These are phyloP conservation scores for Crax fasciolata DNA, from an alignment of 2,797 vertebrate species.

Conservation along the genomic window DNA sequence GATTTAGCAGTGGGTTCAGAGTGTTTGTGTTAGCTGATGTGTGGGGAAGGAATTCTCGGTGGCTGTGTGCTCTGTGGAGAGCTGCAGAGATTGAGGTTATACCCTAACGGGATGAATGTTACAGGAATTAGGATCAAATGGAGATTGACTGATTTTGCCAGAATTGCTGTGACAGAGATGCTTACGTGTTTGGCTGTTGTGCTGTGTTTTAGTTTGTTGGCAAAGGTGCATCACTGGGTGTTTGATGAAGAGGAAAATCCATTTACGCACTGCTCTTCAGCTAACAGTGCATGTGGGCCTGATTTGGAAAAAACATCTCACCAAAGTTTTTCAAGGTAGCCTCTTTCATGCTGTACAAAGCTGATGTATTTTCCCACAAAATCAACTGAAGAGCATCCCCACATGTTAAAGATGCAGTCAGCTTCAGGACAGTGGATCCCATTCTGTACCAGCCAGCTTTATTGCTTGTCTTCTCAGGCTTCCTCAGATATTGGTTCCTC, in stretches of 20 bases:
- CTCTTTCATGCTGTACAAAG: neutral
- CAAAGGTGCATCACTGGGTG: fast-evolving
- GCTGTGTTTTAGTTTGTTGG: neutral
- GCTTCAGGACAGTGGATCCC: neutral
- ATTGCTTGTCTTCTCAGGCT: fast-evolving
- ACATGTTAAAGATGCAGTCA: neutral
- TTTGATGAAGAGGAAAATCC: neutral
- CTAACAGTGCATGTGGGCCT: fast-evolving
- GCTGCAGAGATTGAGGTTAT: neutral
- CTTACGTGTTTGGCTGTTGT: neutral
- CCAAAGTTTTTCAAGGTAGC: neutral
- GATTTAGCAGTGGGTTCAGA: neutral
- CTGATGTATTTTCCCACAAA: neutral
- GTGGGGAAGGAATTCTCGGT: fast-evolving
- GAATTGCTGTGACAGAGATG: neutral
- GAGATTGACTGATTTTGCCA: neutral
- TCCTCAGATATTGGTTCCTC: neutral
- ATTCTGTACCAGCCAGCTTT: neutral
- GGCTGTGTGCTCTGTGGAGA: neutral
- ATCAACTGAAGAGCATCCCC: neutral
- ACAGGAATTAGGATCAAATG: neutral
- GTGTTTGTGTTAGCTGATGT: neutral
- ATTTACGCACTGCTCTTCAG: too few relatives aligned
- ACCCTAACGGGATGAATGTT: neutral
- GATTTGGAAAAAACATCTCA: fast-evolving